Evolutionary conservation across 2,888 invertebrate genomes (phyloP).

Genomic region (Catocala nupta): DNA sequence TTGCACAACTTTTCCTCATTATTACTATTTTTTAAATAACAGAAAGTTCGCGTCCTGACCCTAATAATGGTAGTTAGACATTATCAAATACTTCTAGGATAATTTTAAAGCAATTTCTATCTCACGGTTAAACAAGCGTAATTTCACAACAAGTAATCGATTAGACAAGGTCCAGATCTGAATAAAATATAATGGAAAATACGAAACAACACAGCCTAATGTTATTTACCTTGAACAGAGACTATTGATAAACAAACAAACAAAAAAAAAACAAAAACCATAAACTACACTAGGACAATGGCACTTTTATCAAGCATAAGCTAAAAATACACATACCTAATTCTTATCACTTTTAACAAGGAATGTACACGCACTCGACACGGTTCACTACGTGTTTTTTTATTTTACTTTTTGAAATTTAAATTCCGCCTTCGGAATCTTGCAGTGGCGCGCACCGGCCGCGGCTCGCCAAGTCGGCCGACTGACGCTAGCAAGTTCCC

Average conservation of each 20-base stretch:
- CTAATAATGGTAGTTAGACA: not conserved
- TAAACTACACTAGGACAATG: conserved; percentile 1
- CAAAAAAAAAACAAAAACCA: conserved; percentile 1
- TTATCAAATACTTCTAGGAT: too few species aligned
- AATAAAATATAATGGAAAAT: not conserved
- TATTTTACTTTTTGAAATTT: conserved; percentile 16
- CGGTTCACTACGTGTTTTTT: conserved; percentile 44
- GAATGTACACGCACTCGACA: conserved; percentile 43
- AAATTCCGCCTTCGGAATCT: conserved; percentile 29
- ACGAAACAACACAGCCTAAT: not conserved
- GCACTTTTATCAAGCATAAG: conserved; percentile 15
- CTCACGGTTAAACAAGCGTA: too few species aligned
- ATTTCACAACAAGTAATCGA: conserved; percentile 10
- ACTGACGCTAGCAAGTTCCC: conserved; percentile 47
- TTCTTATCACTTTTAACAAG: conserved; percentile 43
- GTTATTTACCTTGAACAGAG: conserved; percentile 4
- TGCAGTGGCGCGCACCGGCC: conserved; percentile 49
- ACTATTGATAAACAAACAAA: not conserved
- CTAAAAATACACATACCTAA: conserved; percentile 47
- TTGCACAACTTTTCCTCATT: conserved; percentile 32
- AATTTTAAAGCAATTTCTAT: too few species aligned
- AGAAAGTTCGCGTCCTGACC: not conserved
- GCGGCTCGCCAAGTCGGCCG: conserved; percentile 49
- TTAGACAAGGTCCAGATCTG: conserved; percentile 9
- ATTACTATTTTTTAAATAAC: conserved; percentile 5